Evolutionary conservation across 2,113 vertebrate species (phyloP).

Genomic region (Larimichthys crocea): DNA sequence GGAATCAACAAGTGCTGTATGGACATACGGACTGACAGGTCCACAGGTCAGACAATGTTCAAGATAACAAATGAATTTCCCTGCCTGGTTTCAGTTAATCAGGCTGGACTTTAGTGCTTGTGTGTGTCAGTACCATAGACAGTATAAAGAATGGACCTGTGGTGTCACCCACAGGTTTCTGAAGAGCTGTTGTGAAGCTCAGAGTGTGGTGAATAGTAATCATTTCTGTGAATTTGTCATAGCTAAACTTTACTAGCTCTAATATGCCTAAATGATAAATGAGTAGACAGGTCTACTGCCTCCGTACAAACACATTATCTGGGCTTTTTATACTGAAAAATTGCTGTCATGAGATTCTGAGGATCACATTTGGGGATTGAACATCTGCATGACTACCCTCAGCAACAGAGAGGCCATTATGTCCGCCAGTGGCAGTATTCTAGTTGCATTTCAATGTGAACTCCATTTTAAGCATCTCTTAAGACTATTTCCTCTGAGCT

Average conservation of each 20-base stretch:
- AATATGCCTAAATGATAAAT: constrained; percentile 7
- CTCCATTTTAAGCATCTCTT: constrained; percentile 55
- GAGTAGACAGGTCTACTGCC: constrained; percentile 27
- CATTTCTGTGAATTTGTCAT: background rate
- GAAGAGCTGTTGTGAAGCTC: no score
- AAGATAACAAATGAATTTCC: no score
- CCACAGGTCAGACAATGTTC: no score
- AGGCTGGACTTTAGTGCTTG: no score
- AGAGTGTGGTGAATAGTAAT: background rate
- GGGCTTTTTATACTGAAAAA: constrained; percentile 38
- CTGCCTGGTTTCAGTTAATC: no score
- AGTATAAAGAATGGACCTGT: no score
- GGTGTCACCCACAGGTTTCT: no score
- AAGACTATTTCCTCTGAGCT: constrained; percentile 45
- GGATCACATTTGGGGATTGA: constrained; percentile 38
- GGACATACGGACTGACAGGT: no score
- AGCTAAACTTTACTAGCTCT: background rate
- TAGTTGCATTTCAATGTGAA: constrained; percentile 68
- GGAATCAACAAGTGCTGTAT: no score
- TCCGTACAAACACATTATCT: constrained; percentile 33
- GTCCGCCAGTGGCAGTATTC: constrained; percentile 46
- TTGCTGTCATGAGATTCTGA: constrained; percentile 32
- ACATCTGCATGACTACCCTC: constrained; percentile 50
- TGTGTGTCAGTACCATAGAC: no score
- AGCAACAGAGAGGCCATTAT: constrained; percentile 60